Conservation (phyloP, 2,888 invertebrate genomes). For the Dinocampus coccinellae region DNA sequence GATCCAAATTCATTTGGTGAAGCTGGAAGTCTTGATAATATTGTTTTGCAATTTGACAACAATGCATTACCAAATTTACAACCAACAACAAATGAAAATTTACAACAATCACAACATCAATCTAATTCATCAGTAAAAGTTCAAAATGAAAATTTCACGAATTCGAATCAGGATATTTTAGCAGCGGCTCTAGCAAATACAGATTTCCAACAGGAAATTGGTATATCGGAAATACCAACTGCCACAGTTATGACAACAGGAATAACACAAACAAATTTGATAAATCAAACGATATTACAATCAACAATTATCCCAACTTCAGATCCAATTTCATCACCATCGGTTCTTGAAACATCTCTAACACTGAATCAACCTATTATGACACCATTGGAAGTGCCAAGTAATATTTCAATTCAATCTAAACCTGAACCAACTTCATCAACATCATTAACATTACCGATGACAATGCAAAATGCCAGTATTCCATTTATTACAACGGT, state of each 20-base stretch:
- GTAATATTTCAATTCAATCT: slow-evolving; percentile 68
- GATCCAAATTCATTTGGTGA: slow-evolving; percentile 71
- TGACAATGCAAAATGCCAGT: slow-evolving; percentile 82
- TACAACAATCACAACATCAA: background rate
- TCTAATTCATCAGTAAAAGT: background rate
- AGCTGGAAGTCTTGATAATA: slow-evolving; percentile 71
- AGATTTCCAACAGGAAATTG: slow-evolving; percentile 76
- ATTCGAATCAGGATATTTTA: slow-evolving; percentile 77
- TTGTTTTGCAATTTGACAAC: slow-evolving; percentile 72
- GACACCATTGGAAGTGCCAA: slow-evolving; percentile 83
- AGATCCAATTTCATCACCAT: slow-evolving; percentile 72
- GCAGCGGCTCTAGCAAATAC: slow-evolving; percentile 83
- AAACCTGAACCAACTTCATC: slow-evolving; percentile 69
- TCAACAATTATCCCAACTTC: slow-evolving; percentile 72
- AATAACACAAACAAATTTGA: slow-evolving; percentile 73
- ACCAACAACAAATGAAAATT: slow-evolving; percentile 63
- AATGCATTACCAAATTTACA: slow-evolving; percentile 54
- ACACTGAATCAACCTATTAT: slow-evolving; percentile 85
- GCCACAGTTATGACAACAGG: slow-evolving; percentile 67
- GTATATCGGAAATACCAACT: slow-evolving; percentile 63
- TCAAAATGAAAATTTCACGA: slow-evolving; percentile 52
- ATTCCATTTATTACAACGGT: slow-evolving; percentile 68
- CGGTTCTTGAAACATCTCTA: slow-evolving; percentile 82
- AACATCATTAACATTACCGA: slow-evolving; percentile 80
- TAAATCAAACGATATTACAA: slow-evolving; percentile 72